Base-by-base conservation (phyloP, 2,888 invertebrate species). In the Rhodophaea formosa region DNA sequence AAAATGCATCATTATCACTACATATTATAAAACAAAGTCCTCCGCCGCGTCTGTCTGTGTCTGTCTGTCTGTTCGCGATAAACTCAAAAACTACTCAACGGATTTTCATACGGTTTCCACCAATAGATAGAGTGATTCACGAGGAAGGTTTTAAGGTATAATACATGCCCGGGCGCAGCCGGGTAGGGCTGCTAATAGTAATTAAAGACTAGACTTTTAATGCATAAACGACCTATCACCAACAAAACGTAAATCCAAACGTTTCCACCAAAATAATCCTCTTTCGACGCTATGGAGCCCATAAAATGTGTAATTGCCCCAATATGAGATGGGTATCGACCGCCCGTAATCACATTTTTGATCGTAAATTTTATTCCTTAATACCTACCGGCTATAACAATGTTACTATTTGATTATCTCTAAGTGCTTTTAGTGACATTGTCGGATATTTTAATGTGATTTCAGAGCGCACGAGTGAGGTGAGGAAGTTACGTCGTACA, bases 291-390 rank as follows among this genome's bases (percentile, higher is more conserved):
- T 43, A 23, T 15, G 16, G 32, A 45, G 8, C 6, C 32, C 54
- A 55, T 55, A 55, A 55, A 54, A 53, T n/a, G 15, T 45, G 35
- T 55, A 55, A 55, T 55, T 55, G 45, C 54, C 54, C 35, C 35
- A 45, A 55, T 55, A 55, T 46, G 54, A 55, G 54, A 55, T 55
- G 54, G 45, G 12, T 55, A 45, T 55, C 45, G 46, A 35, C 17
- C 53, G 15, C n/a, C 16, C n/a, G 32, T 45, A 46, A 55, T 55
- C 46, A 55, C 54, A 55, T 35, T 55, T 55, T 55, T 55, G 45
- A 55, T 55, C 54, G 54, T 55, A 55, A 55, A 46, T 55, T 55
- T 45, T 55, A 55, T 45, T 45, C 35, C 45, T 17, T 55, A 44
- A 44, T 53, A 53, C 7, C 43, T 30, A 53, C 53, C 29, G 39